Evolutionary conservation across 2,113 vertebrate genomes (phyloP).

Genomic region (Esox niger): DNA sequence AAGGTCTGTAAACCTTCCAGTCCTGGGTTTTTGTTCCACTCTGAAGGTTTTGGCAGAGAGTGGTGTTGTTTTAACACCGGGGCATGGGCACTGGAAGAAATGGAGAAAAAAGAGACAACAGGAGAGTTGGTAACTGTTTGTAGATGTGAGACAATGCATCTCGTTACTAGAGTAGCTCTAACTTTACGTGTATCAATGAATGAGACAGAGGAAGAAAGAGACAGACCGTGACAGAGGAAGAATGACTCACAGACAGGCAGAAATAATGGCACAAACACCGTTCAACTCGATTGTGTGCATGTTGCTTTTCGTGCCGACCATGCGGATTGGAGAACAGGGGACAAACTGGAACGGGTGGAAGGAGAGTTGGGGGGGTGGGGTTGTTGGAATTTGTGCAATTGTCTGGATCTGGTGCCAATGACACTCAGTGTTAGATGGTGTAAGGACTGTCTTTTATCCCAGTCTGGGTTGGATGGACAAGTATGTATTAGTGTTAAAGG

Average conservation of each 20-base stretch:
- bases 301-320: slow-evolving; percentile 5
- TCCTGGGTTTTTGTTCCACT: no score
- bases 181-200: no score
- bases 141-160: not conserved
- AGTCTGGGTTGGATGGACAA: slow-evolving; percentile 6
- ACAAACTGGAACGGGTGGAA: not conserved
- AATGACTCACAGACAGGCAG: not conserved
- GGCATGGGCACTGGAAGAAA: not conserved
- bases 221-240: not conserved
- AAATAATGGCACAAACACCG: not conserved
- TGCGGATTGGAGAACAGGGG: not conserved
- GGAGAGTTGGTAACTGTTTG: not conserved
- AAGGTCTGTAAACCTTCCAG: no score
- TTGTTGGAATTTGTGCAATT: slow-evolving; percentile 37
- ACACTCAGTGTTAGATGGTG: slow-evolving; percentile 33
- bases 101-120: not conserved
- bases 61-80: no score
- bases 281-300: slow-evolving; percentile 1
- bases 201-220: no score
- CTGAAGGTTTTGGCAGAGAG: no score
- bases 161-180: no score
- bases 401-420: slow-evolving; percentile 45
- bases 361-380: not conserved
- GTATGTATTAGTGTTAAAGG: not conserved
- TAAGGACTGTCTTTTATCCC: slow-evolving; percentile 44